Percentiles rank a stretch among this genome's conserved stretches.
Evolutionary conservation across 2,113 vertebrate genomes (phyloP).

Genomic region (Etia nguti): DNA sequence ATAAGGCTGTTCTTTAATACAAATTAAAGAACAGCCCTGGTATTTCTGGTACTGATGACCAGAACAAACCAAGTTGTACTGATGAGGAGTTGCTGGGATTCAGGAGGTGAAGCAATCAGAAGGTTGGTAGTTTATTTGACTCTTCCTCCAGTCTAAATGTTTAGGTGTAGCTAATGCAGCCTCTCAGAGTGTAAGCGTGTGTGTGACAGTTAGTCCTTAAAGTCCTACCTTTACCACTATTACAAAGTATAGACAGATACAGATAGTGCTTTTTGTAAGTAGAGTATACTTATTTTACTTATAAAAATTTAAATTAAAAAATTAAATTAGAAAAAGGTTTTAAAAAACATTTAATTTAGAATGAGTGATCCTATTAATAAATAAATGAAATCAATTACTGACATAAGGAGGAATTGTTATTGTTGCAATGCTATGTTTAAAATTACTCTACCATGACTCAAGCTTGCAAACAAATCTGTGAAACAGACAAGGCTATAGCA

Average conservation of each 20-base stretch:
- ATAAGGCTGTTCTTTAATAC: neutral
- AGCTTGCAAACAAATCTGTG: neutral
- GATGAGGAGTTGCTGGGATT: neutral
- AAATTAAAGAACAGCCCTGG: neutral
- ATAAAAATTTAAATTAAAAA: neutral
- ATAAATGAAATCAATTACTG: neutral
- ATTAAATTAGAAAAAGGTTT: too few relatives aligned
- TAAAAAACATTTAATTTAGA: accelerated
- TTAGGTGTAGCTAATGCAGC: neutral
- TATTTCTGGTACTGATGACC: accelerated
- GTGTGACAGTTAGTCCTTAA: neutral
- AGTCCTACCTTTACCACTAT: neutral
- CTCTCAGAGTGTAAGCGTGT: neutral
- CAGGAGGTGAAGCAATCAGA: neutral
- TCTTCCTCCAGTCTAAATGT: neutral
- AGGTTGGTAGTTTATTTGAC: neutral
- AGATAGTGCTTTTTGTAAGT: neutral
- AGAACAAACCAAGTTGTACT: accelerated
- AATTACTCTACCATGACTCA: neutral
- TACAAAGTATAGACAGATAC: neutral
- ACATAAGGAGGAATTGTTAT: neutral
- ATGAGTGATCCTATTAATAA: neutral
- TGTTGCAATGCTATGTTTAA: neutral
- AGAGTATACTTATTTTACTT: neutral
- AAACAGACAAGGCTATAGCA: neutral